Conservation (phyloP, 2,888 invertebrate genomes). For the Cyaniris semiargus region DNA sequence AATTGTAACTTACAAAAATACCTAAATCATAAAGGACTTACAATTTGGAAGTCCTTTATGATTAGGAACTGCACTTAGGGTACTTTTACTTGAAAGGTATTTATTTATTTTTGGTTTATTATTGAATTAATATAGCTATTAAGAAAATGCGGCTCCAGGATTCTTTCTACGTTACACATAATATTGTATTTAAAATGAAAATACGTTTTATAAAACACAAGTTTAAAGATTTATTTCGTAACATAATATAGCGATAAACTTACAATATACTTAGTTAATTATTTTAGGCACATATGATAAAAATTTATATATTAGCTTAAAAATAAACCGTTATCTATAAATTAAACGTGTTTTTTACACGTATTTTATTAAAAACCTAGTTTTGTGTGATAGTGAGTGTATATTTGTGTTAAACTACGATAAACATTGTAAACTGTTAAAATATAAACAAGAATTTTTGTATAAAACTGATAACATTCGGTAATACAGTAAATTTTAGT, state of each 20-base stretch:
- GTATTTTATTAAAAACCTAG: neutral
- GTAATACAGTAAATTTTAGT: neutral
- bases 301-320: constrained; percentile 35
- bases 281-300: constrained; percentile 29
- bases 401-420: constrained; percentile 4
- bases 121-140: too few relatives aligned
- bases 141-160: too few relatives aligned
- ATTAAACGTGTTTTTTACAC: neutral
- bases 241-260: constrained; percentile 50
- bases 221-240: constrained; percentile 45
- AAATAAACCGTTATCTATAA: constrained; percentile 8
- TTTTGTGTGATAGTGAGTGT: neutral
- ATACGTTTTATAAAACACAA: constrained; percentile 27
- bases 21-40: too few relatives aligned
- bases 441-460: neutral
- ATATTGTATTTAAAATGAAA: neutral
- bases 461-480: neutral
- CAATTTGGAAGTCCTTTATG: too few relatives aligned
- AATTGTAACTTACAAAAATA: too few relatives aligned
- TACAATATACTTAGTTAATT: constrained; percentile 41
- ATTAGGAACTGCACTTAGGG: too few relatives aligned
- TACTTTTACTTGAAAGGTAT: too few relatives aligned
- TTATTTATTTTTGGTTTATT: too few relatives aligned
- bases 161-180: too few relatives aligned
- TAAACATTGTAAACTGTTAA: constrained; percentile 1